Conservation (phyloP, 2,113 vertebrate genomes). For the Spheniscus mendiculus region DNA sequence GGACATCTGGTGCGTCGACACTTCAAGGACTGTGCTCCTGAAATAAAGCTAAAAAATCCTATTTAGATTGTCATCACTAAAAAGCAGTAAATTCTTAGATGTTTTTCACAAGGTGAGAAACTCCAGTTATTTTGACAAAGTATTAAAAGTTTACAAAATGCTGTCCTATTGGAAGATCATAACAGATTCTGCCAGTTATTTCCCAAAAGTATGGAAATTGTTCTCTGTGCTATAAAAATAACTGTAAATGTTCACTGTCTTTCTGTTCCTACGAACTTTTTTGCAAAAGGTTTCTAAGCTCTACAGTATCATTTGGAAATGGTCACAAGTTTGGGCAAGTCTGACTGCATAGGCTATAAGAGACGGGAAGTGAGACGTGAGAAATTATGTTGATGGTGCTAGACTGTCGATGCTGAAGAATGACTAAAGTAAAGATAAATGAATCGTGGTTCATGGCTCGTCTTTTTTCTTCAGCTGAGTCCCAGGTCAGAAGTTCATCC, state of each 20-base stretch:
- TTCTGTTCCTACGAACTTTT: not conserved
- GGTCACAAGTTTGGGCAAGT: not conserved
- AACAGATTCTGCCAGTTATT: slow-evolving; percentile 12
- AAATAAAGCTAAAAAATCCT: slow-evolving; percentile 45
- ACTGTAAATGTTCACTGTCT: not conserved
- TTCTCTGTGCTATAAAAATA: not conserved
- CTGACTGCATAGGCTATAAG: not conserved
- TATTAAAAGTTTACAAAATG: not conserved
- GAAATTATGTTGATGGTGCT: not conserved
- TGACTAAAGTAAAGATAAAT: not conserved
- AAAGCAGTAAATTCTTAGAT: slow-evolving; percentile 18
- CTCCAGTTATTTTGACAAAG: slow-evolving; percentile 17
- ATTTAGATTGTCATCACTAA: not conserved
- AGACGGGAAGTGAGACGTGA: not conserved
- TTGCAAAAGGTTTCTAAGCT: not conserved
- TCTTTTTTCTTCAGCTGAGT: not conserved
- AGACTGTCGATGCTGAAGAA: not conserved
- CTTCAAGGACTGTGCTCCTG: slow-evolving; percentile 27
- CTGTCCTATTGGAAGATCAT: not conserved
- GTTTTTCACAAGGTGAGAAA: not conserved
- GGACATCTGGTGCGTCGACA: slow-evolving; percentile 6
- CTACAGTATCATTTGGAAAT: not conserved
- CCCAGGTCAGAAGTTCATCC: not conserved
- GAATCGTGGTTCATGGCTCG: fast-evolving
- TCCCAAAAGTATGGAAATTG: not conserved